Base-by-base conservation (phyloP, 2,113 vertebrate species). In the Okapia johnstoni region DNA sequence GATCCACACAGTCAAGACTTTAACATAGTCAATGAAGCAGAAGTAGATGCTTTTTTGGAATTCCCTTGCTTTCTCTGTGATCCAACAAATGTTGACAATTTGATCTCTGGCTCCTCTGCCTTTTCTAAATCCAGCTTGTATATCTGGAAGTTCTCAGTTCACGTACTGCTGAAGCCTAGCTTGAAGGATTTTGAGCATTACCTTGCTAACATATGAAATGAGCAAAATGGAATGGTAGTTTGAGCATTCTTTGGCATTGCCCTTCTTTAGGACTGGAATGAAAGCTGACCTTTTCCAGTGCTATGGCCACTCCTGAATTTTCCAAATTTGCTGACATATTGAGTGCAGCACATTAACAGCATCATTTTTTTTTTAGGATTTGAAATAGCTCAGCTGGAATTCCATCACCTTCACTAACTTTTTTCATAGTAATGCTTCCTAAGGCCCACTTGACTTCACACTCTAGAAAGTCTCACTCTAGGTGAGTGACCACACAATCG, bases 401-500 rank as follows among this genome's bases (percentile, higher is more conserved):
- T 23, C 10, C 66, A 40, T 40, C n/a, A 40, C n/a, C 19, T 40
- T 2, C 19, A 70, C n/a, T 70, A 40, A 40, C n/a, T 70, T 70
- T 40, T 19, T 70, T 70, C 66, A 23, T 70, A 70, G n/a, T 21
- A 70, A 23, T 70, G 19, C 66, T 70, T 70, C 66, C 66, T 40
- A 36, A 70, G 10, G n/a, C 9, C 66, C 66, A 70, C 66, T 70
- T 70, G 66, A 40, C 66, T 23, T 19, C n/a, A 70, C 36, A 40
- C n/a, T 70, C n/a, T 17, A 40, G n/a, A 10, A 12, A 23, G 66
- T 70, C 66, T 70, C n/a, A 70, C 10, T 23, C n/a, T 70, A 70
- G 10, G 19, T 70, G 66, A 40, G 10, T 70, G n/a, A 70, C n/a
- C 0, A 0, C 10, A 70, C 10, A 19, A 40, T 40, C 0, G 1